Evolutionary conservation across 92 coral and sea anemone genomes (phyloP).

Genomic region (Diadumene lineata): DNA sequence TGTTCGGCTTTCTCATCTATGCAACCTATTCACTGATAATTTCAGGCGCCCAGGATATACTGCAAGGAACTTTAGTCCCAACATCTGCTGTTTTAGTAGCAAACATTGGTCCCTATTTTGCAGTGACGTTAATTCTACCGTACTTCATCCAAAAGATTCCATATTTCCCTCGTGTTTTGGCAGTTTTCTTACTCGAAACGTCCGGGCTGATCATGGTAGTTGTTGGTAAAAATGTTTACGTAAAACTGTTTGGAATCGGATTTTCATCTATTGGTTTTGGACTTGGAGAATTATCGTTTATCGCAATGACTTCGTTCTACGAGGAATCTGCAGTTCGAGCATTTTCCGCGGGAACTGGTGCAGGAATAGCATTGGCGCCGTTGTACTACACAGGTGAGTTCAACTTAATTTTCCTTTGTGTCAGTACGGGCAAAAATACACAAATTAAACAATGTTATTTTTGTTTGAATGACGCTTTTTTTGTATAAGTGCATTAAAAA

Average conservation of each 20-base stretch:
- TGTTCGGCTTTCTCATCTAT: conserved; percentile 78
- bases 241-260: conserved; percentile 64
- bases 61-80: conserved; percentile 77
- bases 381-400: conserved; percentile 81
- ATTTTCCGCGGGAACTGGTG: conserved; percentile 84
- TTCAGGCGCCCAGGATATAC: conserved; percentile 84
- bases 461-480: too few relatives aligned
- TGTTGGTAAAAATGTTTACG: conserved; percentile 50
- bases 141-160: conserved; percentile 73
- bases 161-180: conserved; percentile 66
- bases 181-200: conserved; percentile 59
- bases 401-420: not conserved
- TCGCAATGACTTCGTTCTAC: conserved; percentile 81
- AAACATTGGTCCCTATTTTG: conserved; percentile 81
- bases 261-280: conserved; percentile 80
- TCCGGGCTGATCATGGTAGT: conserved; percentile 68
- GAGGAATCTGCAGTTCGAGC: conserved; percentile 72
- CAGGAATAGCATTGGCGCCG: conserved; percentile 76
- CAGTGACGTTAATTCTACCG: conserved; percentile 68
- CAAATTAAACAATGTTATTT: too few relatives aligned
- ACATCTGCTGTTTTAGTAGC: conserved; percentile 80
- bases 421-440: too few relatives aligned
- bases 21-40: conserved; percentile 79
- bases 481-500: too few relatives aligned
- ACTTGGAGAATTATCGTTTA: conserved; percentile 79